Conservation (phyloP, 2,888 invertebrate species). For the Phymatocera aterrima region DNA sequence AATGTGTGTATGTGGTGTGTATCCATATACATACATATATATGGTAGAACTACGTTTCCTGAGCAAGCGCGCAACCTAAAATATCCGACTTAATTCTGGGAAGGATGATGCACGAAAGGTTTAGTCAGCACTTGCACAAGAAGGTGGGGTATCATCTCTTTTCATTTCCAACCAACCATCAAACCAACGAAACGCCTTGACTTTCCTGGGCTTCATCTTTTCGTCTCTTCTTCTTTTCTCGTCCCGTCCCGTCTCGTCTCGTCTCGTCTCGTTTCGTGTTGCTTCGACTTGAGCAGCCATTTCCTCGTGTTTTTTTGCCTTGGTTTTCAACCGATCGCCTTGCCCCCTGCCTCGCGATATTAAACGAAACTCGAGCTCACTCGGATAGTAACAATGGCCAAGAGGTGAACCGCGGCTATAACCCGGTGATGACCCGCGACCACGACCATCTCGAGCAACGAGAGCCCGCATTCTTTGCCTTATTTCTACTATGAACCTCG, state of each 20-base stretch:
- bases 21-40: no score
- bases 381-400: conserved; percentile 39
- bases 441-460: conserved; percentile 25
- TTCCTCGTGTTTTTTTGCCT: neutral
- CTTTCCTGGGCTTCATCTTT: no score
- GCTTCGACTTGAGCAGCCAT: no score
- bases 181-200: no score
- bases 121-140: conserved; percentile 41
- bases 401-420: conserved; percentile 22
- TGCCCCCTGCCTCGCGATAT: conserved; percentile 30
- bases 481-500: neutral
- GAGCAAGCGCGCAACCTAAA: conserved; percentile 29
- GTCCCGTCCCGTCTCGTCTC: neutral
- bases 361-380: conserved; percentile 36
- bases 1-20: no score
- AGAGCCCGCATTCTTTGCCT: conserved; percentile 35
- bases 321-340: conserved; percentile 29
- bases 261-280: neutral
- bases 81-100: conserved; percentile 24
- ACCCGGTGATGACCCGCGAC: conserved; percentile 39
- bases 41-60: neutral
- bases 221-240: neutral
- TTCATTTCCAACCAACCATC: conserved; percentile 9
- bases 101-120: conserved; percentile 43
- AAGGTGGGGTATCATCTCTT: no score